phyloP scores from a whole-genome alignment of 2,888 invertebrate species.

The Eilema caniola region DNA sequence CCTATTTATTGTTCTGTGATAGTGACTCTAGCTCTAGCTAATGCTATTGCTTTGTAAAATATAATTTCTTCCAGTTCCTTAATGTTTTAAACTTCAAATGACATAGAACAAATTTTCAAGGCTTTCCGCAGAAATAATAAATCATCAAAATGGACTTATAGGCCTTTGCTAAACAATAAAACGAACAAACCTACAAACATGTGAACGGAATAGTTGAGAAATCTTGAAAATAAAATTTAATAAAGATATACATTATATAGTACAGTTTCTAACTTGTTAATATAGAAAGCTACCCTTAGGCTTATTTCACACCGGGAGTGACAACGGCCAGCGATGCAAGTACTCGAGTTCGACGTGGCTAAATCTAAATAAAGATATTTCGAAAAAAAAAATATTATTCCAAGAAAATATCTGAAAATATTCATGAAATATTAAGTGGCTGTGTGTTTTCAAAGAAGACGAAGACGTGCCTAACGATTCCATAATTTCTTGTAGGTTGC shows the following conservation, averaged over 20 bases:
- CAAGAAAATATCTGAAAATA: constrained; percentile 6
- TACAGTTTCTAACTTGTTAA: background rate
- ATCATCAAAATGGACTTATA: no score
- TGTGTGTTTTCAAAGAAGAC: constrained; percentile 21
- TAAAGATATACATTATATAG: background rate
- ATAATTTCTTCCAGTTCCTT: no score
- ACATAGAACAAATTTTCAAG: no score
- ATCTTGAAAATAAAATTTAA: background rate
- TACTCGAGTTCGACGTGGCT: background rate
- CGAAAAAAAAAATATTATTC: background rate
- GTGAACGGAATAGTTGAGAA: no score
- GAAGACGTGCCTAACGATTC: constrained; percentile 43
- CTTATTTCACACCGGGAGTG: background rate
- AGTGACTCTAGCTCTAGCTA: no score
- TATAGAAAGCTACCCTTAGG: background rate
- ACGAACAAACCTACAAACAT: no score
- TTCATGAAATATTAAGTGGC: constrained; percentile 15
- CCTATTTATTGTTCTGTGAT: no score
- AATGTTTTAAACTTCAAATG: no score
- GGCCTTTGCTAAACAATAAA: no score
- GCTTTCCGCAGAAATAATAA: no score
- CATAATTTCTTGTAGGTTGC: constrained; percentile 41
- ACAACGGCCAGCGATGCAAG: background rate
- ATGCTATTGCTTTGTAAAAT: no score
- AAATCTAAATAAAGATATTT: background rate